Evolutionary conservation across 2,797 vertebrate species (phyloP).

Genomic region (Darevskia mixta): DNA sequence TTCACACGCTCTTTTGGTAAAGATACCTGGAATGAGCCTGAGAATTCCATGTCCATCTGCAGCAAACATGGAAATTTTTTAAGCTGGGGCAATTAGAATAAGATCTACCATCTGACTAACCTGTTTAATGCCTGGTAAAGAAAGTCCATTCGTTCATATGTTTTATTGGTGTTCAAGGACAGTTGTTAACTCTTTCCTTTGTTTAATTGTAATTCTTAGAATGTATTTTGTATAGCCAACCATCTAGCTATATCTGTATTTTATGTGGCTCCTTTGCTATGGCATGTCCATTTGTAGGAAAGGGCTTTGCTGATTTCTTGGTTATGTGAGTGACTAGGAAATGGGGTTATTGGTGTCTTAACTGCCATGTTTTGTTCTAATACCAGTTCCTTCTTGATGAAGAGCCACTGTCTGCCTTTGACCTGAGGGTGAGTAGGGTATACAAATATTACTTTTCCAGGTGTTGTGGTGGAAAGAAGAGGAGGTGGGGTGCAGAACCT

Average conservation of each 20-base stretch:
- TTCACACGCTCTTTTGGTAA: background rate
- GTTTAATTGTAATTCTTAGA: no score
- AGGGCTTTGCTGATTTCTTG: conserved; percentile 5
- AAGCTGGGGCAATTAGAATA: no score
- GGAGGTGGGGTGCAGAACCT: conserved; percentile 20
- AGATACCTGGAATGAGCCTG: conserved; percentile 41
- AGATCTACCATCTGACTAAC: no score
- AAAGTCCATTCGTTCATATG: no score
- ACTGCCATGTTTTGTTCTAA: conserved; percentile 62
- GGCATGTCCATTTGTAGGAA: no score
- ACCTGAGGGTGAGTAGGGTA: conserved; percentile 86
- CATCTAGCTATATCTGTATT: no score
- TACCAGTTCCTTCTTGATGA: conserved; percentile 90
- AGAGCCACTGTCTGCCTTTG: conserved; percentile 80
- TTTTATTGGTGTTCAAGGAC: no score
- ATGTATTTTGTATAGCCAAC: no score
- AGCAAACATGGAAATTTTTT: conserved; percentile 16
- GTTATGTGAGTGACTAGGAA: conserved; percentile 39
- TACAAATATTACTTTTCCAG: conserved; percentile 17
- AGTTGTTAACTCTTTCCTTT: no score
- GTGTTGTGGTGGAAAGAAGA: conserved; percentile 12
- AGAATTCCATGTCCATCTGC: conserved; percentile 20
- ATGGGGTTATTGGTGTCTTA: conserved; percentile 10
- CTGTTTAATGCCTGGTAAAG: no score
- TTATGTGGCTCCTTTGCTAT: no score